A percentile compares a stretch with the other conserved stretches of the same genome.
Conservation (phyloP, 2,888 invertebrate species). For the Cataglyphis cursor region DNA sequence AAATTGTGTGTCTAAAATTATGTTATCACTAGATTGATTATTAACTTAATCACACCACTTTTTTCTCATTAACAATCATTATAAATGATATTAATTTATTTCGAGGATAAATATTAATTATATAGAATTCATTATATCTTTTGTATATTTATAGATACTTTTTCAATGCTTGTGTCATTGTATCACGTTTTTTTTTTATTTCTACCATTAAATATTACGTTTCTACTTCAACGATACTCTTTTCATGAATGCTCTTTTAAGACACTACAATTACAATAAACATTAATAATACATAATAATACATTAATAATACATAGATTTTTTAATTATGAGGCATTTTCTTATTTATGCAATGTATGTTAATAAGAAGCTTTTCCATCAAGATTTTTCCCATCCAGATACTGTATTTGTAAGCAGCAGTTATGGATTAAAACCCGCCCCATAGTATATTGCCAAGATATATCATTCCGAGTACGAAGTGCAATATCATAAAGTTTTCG, state of each 20-base stretch:
- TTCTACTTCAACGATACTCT: not conserved
- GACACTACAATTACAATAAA: not conserved
- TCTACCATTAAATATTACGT: not conserved
- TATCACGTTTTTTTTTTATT: not conserved
- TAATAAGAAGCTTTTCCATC: not conserved
- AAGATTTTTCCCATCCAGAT: not conserved
- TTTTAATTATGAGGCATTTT: not conserved
- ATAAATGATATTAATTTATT: not conserved
- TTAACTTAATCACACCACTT: not conserved
- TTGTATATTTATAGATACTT: not conserved
- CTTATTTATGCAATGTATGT: not conserved
- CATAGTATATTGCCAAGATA: constrained; percentile 5
- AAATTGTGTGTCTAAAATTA: not conserved
- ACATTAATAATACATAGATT: no score
- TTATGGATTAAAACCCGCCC: not conserved
- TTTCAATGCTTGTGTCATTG: not conserved
- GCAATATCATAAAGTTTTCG: constrained; percentile 33
- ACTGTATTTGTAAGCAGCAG: not conserved
- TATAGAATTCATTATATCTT: no score
- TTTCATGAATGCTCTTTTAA: not conserved
- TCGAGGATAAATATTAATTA: not conserved
- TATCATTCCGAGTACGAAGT: constrained; percentile 18
- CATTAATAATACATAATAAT: not conserved
- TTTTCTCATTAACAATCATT: constrained; percentile 8
- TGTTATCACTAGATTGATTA: not conserved